Conservation (phyloP, 2,797 vertebrate species). For the Melanotaenia nigrans region DNA sequence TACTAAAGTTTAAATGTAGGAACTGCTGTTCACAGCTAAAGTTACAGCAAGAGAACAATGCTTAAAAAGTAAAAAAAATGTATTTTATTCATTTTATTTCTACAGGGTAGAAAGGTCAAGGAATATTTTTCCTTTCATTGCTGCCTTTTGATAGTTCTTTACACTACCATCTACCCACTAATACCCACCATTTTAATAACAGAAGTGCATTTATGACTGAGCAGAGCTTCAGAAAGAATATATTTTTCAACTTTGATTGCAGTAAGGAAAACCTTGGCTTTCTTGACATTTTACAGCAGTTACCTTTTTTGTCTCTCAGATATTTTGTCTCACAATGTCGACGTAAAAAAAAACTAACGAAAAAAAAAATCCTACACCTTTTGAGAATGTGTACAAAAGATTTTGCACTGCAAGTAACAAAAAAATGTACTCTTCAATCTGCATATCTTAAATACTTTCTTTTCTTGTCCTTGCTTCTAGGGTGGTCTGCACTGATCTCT, state of each 20-base stretch:
- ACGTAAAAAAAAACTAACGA: conserved; percentile 7
- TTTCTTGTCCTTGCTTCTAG: conserved; percentile 54
- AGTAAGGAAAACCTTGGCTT: conserved; percentile 49
- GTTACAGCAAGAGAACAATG: conserved; percentile 51
- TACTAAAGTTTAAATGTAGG: conserved; percentile 35
- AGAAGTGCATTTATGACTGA: conserved; percentile 39
- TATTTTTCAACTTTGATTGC: conserved; percentile 28
- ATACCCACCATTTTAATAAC: conserved; percentile 57
- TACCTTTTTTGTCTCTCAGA: conserved; percentile 28
- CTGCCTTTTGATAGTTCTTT: conserved; percentile 32
- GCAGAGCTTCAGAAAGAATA: conserved; percentile 33
- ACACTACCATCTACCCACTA: conserved; percentile 29
- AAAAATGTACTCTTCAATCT: conserved; percentile 27
- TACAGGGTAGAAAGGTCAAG: conserved; percentile 62
- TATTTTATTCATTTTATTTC: conserved; percentile 57
- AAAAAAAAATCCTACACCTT: conserved; percentile 11
- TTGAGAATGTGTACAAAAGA: neutral
- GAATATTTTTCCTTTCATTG: conserved; percentile 54
- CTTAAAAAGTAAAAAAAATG: conserved; percentile 36
- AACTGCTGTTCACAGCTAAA: conserved; percentile 30
- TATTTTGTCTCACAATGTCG: conserved; percentile 17
- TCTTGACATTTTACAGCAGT: conserved; percentile 24
- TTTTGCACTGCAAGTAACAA: conserved; percentile 17
- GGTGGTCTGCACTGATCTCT: conserved; percentile 77
- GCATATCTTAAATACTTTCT: conserved; percentile 44